Conservation (phyloP, 2,113 vertebrate genomes). For the Spheniscus mendiculus region DNA sequence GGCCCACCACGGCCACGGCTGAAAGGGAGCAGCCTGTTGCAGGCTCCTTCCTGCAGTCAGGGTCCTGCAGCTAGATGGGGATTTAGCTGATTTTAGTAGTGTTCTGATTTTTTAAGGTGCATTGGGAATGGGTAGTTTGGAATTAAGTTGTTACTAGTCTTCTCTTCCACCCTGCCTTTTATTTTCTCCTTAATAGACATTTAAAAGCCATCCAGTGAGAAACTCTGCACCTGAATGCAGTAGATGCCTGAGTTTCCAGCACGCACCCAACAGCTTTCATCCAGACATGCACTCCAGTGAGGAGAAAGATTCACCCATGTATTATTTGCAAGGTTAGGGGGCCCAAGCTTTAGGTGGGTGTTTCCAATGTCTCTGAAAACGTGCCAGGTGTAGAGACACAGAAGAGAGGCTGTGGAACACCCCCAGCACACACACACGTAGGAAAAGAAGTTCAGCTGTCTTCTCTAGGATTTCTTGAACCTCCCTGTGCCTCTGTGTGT, state of each 20-base stretch:
- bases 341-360: neutral
- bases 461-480: neutral
- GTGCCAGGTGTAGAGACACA: neutral
- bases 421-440: accelerated
- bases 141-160: neutral
- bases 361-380: neutral
- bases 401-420: neutral
- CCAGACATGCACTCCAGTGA: neutral
- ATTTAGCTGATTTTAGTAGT: slow-evolving; percentile 7
- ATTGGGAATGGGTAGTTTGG: neutral
- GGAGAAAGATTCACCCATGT: neutral
- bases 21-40: neutral
- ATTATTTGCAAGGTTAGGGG: neutral
- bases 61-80: neutral
- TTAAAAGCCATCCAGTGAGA: slow-evolving; percentile 18
- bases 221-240: neutral
- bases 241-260: neutral
- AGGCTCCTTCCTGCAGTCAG: neutral
- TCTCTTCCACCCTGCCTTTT: neutral
- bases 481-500: neutral
- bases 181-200: neutral
- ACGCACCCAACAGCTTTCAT: neutral
- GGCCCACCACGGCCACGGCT: accelerated
- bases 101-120: slow-evolving; percentile 10
- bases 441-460: neutral